Percentiles rank a stretch among this genome's conserved stretches.
phyloP scores from a whole-genome alignment of 2,113 vertebrate genomes.

The Varanus salvator region DNA sequence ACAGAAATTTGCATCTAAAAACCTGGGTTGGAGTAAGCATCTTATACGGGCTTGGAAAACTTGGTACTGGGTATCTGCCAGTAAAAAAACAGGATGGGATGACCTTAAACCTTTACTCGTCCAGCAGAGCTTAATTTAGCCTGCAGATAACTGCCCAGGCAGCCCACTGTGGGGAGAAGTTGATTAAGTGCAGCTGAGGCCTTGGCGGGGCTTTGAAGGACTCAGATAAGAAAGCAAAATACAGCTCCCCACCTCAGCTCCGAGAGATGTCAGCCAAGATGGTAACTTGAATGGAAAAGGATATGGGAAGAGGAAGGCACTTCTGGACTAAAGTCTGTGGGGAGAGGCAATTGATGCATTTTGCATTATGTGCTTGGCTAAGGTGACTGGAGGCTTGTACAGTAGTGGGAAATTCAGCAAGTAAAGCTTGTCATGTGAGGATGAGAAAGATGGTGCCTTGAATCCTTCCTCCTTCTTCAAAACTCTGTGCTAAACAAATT shows the following conservation, averaged over 20 bases:
- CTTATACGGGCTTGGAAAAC: conserved; percentile 14
- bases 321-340: not conserved
- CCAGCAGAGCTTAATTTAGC: conserved; percentile 5
- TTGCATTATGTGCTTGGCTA: not conserved
- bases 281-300: not conserved
- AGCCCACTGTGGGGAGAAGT: not conserved
- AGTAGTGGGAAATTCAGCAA: not conserved
- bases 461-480: not conserved
- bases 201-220: not conserved
- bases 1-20: conserved; percentile 37
- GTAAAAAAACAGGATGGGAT: not conserved
- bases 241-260: not conserved
- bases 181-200: not conserved
- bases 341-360: not conserved
- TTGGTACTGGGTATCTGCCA: not conserved
- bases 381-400: not conserved
- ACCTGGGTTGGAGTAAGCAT: conserved; percentile 22
- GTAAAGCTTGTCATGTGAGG: not conserved
- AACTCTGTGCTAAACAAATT: not conserved
- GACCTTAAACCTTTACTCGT: conserved; percentile 7
- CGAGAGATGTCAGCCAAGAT: not conserved
- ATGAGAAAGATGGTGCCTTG: not conserved
- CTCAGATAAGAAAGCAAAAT: not conserved
- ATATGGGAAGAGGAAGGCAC: not conserved
- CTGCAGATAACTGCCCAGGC: not conserved